Evolutionary conservation across 2,113 vertebrate genomes (phyloP), one percentile per base, ranked within the genome.

Genomic region (Coturnix japonica): DNA sequence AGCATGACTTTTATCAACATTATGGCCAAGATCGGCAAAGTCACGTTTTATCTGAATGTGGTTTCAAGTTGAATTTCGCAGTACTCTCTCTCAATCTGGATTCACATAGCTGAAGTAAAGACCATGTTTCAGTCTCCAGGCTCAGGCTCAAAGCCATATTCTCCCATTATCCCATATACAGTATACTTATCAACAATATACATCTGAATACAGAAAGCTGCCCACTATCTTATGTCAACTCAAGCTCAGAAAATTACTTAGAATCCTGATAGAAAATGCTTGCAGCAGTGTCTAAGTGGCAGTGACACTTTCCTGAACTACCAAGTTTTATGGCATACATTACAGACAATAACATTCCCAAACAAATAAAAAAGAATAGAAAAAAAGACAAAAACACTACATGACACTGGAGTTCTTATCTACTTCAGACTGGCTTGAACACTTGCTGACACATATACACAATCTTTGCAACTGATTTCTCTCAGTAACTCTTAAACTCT

Each of bases 101-200:
- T 71, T 75, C 17, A 33, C 41, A 71, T 4, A 6, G 33, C 7
- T 63, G 83, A 77, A 65, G 53, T 31, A 17, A 60, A 49, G 47
- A 49, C 22, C 47, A 49, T 25, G 22, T 25, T 49, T 49, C 47
- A 25, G 20, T 64, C 30, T 78, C 69, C n/a, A 71, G 41, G 28
- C 35, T 67, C 2, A 0, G 41, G 28, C 35, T 67, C 2, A 0
- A 51, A 53, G n/a, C 49, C 28, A 31, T 31, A 7, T 46, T 75
- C 37, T 83, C 47, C 56, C 8, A 33, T 43, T 35, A 86, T 35
- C 33, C 26, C 44, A 89, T 60, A 81, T 4, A 2, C 23, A 65
- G 23, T 60, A 78, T 44, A 60, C 5, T 56, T 70, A 67, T 25
- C 17, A 74, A 35, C 44, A 65, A 11, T 31, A 76, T 6, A 47